A percentile compares a stretch with the other conserved stretches of the same genome.
Conservation (phyloP, 1,140 invertebrate species). For the Drosophila teissieri region DNA sequence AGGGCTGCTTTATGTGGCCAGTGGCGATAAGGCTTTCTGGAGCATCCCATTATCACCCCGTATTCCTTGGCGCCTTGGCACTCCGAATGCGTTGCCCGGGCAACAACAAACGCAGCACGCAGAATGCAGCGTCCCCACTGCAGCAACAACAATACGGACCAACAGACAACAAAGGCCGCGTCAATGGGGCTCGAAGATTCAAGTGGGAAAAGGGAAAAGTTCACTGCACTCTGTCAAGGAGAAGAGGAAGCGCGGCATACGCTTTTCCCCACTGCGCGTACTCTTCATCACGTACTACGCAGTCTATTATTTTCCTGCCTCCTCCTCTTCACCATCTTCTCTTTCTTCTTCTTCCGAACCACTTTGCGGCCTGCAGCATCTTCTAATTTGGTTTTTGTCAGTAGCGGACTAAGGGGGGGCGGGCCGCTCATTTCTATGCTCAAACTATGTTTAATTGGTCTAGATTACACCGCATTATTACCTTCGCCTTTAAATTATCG, state of each 20-base stretch:
- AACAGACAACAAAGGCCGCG: constrained; percentile 1
- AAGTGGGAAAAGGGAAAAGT: constrained; percentile 50
- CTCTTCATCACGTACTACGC: constrained; percentile 34
- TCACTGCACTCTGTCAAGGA: constrained; percentile 57
- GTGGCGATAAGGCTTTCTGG: constrained; percentile 2
- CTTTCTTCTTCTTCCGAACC: constrained; percentile 25
- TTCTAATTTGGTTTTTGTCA: constrained; percentile 26
- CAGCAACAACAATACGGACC: constrained; percentile 1
- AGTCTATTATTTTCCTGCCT: constrained; percentile 49
- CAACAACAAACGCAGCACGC: constrained; percentile 23
- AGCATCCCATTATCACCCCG: constrained; percentile 24
- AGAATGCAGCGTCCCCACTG: neutral
- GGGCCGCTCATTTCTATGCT: no score
- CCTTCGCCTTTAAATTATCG: constrained; percentile 16
- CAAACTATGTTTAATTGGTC: neutral
- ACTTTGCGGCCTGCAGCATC: constrained; percentile 61
- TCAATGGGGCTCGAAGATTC: constrained; percentile 17
- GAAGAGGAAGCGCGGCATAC: constrained; percentile 9
- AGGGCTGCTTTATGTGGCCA: neutral
- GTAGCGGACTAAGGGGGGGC: no score
- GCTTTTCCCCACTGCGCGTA: constrained; percentile 24
- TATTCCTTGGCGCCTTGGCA: constrained; percentile 2
- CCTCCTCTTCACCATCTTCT: neutral
- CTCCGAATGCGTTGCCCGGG: constrained; percentile 14
- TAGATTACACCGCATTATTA: constrained; percentile 1